Percentiles rank a stretch among this genome's conserved stretches.
Evolutionary conservation across 2,797 vertebrate species (phyloP).

Genomic region (Sandelia bainsii): DNA sequence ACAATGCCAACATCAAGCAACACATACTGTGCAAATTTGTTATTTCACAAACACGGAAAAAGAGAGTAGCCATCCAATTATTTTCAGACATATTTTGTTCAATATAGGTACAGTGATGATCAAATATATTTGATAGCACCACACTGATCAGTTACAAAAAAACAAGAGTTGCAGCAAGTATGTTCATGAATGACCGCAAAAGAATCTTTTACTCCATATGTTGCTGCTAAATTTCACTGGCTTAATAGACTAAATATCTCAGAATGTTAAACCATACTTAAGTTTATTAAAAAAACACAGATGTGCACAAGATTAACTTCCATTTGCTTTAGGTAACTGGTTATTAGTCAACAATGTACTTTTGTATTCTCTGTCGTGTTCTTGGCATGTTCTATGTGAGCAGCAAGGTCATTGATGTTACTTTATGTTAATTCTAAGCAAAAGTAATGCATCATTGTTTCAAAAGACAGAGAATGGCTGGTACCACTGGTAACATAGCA

Average conservation of each 20-base stretch:
- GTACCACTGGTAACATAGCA: slow-evolving; percentile 31
- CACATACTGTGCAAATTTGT: slow-evolving; percentile 20
- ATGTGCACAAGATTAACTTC: background rate
- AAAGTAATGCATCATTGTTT: slow-evolving; percentile 31
- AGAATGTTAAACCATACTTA: background rate
- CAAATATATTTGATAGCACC: slow-evolving; percentile 15
- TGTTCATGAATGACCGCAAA: slow-evolving; percentile 4
- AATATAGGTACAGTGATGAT: slow-evolving; percentile 5
- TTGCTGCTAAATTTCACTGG: background rate
- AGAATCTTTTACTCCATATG: background rate
- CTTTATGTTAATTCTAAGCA: background rate
- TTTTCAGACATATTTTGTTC: slow-evolving; percentile 25
- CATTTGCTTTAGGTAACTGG: background rate
- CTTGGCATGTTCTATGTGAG: slow-evolving; percentile 12
- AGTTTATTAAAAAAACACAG: background rate
- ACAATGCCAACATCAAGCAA: slow-evolving; percentile 69
- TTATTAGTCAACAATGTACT: background rate
- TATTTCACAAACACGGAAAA: slow-evolving; percentile 28
- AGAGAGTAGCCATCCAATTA: background rate
- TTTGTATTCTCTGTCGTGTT: slow-evolving; percentile 9
- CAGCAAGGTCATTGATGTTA: background rate
- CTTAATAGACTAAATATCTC: background rate
- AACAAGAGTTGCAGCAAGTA: slow-evolving; percentile 7
- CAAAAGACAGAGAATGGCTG: slow-evolving; percentile 33
- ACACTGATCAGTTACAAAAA: slow-evolving; percentile 15